Evolutionary conservation across 2,888 invertebrate species (phyloP).

Genomic region (Cantharis lateralis): DNA sequence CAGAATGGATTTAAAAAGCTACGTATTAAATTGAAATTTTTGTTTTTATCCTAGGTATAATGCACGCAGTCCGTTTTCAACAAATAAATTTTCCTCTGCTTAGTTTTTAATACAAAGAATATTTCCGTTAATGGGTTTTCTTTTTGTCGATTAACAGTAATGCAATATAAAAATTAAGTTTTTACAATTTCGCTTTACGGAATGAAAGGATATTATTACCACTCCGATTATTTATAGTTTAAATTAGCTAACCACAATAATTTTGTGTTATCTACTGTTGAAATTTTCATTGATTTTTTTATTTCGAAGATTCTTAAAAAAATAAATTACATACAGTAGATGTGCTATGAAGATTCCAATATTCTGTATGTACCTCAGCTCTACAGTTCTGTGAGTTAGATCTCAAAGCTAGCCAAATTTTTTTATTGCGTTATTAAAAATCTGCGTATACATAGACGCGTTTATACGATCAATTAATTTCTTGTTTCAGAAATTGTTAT

Average conservation of each 20-base stretch:
- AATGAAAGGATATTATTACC: background rate
- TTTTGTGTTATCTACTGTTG: too few relatives aligned
- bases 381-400: too few relatives aligned
- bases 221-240: too few relatives aligned
- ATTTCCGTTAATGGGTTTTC: background rate
- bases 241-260: too few relatives aligned
- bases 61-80: background rate
- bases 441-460: too few relatives aligned
- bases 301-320: background rate
- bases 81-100: background rate
- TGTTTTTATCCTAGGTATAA: background rate
- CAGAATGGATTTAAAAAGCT: background rate
- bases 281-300: too few relatives aligned
- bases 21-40: background rate
- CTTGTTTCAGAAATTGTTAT: too few relatives aligned
- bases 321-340: background rate
- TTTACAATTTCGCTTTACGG: background rate
- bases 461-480: too few relatives aligned
- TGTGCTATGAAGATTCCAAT: too few relatives aligned
- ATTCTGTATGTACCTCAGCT: too few relatives aligned
- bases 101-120: background rate
- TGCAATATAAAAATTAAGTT: background rate
- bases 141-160: background rate
- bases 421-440: too few relatives aligned
- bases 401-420: too few relatives aligned